phyloP scores from a whole-genome alignment of 2,113 vertebrate species.

The Asarcornis scutulata region DNA sequence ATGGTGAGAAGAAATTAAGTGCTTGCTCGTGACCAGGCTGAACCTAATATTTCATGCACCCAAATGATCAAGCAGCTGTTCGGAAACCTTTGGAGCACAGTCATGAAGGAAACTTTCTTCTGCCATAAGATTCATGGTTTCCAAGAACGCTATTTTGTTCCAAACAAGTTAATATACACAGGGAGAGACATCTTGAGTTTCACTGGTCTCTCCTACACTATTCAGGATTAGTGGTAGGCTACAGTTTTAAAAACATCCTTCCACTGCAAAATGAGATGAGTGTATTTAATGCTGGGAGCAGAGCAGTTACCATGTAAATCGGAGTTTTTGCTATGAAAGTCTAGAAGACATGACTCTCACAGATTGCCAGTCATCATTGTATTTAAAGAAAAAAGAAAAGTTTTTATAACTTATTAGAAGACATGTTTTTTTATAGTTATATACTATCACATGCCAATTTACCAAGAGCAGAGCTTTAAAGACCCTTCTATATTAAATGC shows the following conservation, averaged over 20 bases:
- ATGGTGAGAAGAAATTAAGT: background rate
- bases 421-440: background rate
- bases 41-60: constrained; percentile 30
- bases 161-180: constrained; percentile 27
- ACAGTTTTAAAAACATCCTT: constrained; percentile 49
- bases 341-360: background rate
- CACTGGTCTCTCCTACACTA: constrained; percentile 39
- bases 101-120: constrained; percentile 1
- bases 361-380: background rate
- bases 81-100: background rate
- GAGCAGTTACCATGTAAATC: background rate
- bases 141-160: constrained; percentile 27
- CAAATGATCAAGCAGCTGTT: constrained; percentile 3
- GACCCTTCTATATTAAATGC: background rate
- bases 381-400: background rate
- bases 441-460: background rate
- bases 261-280: background rate
- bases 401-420: background rate
- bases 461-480: background rate
- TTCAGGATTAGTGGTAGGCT: constrained; percentile 54
- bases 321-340: background rate
- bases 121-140: background rate
- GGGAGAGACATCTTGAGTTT: constrained; percentile 57
- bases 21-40: background rate
- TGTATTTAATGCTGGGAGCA: constrained; percentile 29